phyloP scores from a whole-genome alignment of 2,888 invertebrate species.

The Tinea pellionella region DNA sequence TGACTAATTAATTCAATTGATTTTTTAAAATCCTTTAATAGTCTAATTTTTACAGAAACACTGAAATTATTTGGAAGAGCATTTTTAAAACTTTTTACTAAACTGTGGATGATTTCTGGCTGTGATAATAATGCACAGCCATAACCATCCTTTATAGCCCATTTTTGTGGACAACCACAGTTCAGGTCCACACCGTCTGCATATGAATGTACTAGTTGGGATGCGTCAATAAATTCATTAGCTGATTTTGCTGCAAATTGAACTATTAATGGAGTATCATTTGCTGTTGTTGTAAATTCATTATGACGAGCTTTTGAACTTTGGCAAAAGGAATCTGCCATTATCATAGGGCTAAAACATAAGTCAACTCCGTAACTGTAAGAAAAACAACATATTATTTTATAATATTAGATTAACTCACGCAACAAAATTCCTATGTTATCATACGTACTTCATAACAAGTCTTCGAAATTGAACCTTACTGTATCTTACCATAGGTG shows the following conservation, averaged over 20 bases:
- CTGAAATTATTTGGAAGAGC: slow-evolving; percentile 80
- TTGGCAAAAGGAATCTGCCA: slow-evolving; percentile 92
- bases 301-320: slow-evolving; percentile 86
- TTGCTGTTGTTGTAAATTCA: slow-evolving; percentile 82
- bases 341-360: slow-evolving; percentile 96
- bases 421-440: slow-evolving; percentile 1
- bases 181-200: slow-evolving; percentile 95
- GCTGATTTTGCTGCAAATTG: slow-evolving; percentile 94
- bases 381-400: slow-evolving; percentile 21
- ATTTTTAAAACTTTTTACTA: slow-evolving; percentile 81
- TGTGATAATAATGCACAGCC: slow-evolving; percentile 86
- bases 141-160: slow-evolving; percentile 93
- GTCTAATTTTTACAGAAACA: slow-evolving; percentile 92
- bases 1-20: slow-evolving; percentile 85
- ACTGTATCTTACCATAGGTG: slow-evolving; percentile 97
- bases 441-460: slow-evolving; percentile 39
- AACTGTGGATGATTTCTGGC: slow-evolving; percentile 85
- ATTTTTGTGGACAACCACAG: slow-evolving; percentile 97
- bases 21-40: slow-evolving; percentile 74
- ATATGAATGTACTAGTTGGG: slow-evolving; percentile 84
- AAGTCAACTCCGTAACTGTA: slow-evolving; percentile 86
- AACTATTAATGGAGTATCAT: slow-evolving; percentile 87
- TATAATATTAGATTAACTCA: neutral
- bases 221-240: slow-evolving; percentile 85
- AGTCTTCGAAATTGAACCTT: slow-evolving; percentile 60